Evolutionary conservation across 2,113 vertebrate genomes (phyloP).

Genomic region (Tragelaphus strepsiceros): DNA sequence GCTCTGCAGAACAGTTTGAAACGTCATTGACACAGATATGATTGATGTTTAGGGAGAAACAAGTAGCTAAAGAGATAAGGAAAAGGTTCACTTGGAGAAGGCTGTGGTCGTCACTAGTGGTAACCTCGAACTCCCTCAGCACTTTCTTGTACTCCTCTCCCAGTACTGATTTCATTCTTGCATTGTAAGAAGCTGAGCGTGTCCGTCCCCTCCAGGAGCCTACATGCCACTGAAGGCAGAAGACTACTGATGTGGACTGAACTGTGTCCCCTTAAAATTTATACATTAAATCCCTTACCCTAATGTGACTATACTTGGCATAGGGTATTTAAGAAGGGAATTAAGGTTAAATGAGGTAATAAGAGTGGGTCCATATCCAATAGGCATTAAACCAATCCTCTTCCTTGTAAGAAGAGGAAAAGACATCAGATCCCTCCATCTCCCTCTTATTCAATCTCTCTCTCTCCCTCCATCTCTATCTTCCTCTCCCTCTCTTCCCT

Average conservation of each 20-base stretch:
- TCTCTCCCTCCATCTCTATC: background rate
- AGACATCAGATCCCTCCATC: background rate
- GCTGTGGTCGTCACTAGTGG: background rate
- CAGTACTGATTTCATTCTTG: background rate
- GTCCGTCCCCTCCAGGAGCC: background rate
- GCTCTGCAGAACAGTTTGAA: background rate
- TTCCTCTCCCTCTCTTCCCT: background rate
- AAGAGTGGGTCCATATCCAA: background rate
- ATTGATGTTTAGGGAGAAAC: background rate
- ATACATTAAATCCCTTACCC: background rate
- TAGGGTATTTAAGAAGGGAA: background rate
- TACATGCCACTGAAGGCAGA: background rate
- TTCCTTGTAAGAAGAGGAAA: background rate
- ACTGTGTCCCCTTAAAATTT: background rate
- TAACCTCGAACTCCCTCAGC: background rate
- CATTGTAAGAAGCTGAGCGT: background rate
- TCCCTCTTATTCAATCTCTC: background rate
- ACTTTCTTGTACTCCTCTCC: background rate
- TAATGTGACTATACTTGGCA: background rate
- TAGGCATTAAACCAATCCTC: background rate
- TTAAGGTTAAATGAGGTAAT: background rate
- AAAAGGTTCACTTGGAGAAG: background rate
- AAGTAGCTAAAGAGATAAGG: background rate
- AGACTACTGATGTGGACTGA: background rate
- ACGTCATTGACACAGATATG: background rate